Evolutionary conservation across 1,140 invertebrate genomes (phyloP).

Genomic region (Magallana ariakensis): DNA sequence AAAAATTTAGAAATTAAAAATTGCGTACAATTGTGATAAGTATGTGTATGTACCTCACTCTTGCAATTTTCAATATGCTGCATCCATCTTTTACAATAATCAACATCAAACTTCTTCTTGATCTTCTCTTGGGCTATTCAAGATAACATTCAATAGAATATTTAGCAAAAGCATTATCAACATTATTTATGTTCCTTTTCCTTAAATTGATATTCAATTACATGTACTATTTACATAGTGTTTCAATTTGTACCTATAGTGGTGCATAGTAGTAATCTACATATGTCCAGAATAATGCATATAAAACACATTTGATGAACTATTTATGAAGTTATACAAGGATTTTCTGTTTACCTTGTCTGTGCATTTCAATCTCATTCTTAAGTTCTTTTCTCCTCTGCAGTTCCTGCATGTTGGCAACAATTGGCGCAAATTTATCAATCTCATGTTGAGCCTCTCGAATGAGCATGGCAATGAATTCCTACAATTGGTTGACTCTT

Average conservation of each 20-base stretch:
- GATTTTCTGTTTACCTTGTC: constrained; percentile 71
- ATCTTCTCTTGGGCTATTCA: constrained; percentile 71
- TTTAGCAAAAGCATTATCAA: too few species aligned
- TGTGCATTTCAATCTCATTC: constrained; percentile 68
- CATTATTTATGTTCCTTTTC: too few species aligned
- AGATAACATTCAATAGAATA: background rate
- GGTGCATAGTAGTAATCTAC: too few species aligned
- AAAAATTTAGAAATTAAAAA: too few species aligned
- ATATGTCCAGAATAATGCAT: too few species aligned
- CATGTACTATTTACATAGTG: too few species aligned
- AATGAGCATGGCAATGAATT: constrained; percentile 72
- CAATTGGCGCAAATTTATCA: constrained; percentile 68
- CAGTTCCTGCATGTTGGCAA: constrained; percentile 66
- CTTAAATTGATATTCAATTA: too few species aligned
- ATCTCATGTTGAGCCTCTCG: constrained; percentile 73
- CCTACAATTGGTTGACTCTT: too few species aligned
- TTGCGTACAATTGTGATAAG: too few species aligned
- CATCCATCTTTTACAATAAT: constrained; percentile 76
- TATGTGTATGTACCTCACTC: constrained; percentile 66
- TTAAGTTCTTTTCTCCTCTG: constrained; percentile 70
- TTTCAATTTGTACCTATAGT: too few species aligned
- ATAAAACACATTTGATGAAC: too few species aligned
- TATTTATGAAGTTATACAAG: too few species aligned
- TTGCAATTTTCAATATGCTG: constrained; percentile 73
- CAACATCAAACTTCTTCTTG: constrained; percentile 73